A percentile compares a stretch with the other conserved stretches of the same genome.
phyloP scores from a whole-genome alignment of 2,888 invertebrate genomes.

The Dolichopus griseipennis region DNA sequence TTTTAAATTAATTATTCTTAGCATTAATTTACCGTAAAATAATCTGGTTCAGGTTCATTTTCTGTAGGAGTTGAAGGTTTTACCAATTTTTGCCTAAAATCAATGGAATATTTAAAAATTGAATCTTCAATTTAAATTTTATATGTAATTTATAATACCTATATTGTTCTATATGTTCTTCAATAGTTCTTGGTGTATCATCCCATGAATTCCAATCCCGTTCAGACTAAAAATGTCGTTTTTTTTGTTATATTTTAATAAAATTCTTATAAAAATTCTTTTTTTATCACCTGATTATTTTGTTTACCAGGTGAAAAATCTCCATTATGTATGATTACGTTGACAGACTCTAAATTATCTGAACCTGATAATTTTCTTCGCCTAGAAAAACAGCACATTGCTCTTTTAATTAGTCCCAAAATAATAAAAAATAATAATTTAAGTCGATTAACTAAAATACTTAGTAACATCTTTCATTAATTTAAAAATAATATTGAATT shows the following conservation, averaged over 20 bases:
- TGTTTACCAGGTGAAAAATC: constrained; percentile 25
- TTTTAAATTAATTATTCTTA: background rate
- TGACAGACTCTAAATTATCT: constrained; percentile 50
- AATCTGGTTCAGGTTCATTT: constrained; percentile 46
- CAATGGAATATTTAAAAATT: too few relatives aligned
- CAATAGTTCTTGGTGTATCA: constrained; percentile 48
- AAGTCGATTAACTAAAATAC: constrained; percentile 43
- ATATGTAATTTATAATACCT: constrained; percentile 18
- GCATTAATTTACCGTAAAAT: constrained; percentile 46
- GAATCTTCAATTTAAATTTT: too few relatives aligned
- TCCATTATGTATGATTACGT: constrained; percentile 43
- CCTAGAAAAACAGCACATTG: constrained; percentile 53
- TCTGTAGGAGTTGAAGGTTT: constrained; percentile 42
- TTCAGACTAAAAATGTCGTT: constrained; percentile 28
- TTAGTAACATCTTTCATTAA: background rate
- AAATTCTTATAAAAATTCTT: constrained; percentile 12
- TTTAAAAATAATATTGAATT: background rate
- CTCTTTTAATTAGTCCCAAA: constrained; percentile 48
- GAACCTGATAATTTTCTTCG: constrained; percentile 48
- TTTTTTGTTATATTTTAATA: constrained; percentile 15
- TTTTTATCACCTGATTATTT: constrained; percentile 12
- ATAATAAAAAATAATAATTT: constrained; percentile 50
- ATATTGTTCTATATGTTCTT: constrained; percentile 57
- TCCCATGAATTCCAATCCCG: constrained; percentile 56
- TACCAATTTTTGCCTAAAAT: constrained; percentile 45